A percentile compares a stretch with the other conserved stretches of the same genome.
Conservation (phyloP, 2,113 vertebrate species). For the Chaetodon auriga region DNA sequence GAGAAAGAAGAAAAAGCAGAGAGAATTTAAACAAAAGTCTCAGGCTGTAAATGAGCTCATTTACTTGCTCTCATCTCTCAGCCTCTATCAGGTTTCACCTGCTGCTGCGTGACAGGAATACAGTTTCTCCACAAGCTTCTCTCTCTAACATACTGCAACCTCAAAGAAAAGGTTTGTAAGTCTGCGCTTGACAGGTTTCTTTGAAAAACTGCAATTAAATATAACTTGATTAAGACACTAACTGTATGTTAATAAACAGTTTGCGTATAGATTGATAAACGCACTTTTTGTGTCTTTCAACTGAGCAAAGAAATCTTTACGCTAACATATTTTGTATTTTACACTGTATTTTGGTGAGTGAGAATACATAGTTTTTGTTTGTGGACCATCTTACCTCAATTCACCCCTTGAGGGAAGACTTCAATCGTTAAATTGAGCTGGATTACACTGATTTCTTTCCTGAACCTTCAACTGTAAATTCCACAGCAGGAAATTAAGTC, state of each 20-base stretch:
- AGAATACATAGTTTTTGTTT: background rate
- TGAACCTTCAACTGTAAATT: conserved; percentile 2
- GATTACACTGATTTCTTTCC: background rate
- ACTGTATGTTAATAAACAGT: background rate
- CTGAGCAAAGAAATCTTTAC: background rate
- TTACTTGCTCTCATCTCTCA: conserved; percentile 68
- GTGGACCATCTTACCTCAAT: background rate
- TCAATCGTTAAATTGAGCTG: background rate
- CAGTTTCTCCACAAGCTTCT: conserved; percentile 8
- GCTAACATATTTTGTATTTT: background rate
- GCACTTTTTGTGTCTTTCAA: background rate
- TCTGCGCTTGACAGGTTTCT: background rate
- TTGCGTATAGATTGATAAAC: background rate
- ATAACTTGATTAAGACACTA: background rate
- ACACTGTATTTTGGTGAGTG: background rate
- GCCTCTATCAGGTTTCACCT: conserved; percentile 65
- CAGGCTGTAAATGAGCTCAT: conserved; percentile 75
- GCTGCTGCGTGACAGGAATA: conserved; percentile 62
- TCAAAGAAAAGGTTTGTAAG: background rate
- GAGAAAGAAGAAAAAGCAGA: conserved; percentile 5
- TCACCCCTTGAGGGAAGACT: background rate
- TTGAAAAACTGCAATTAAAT: conserved; percentile 1
- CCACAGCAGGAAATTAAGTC: background rate
- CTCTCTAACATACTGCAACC: background rate
- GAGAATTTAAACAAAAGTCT: conserved; percentile 42